Evolutionary conservation across 2,113 vertebrate species (phyloP).

Genomic region (Atractosteus spatula): DNA sequence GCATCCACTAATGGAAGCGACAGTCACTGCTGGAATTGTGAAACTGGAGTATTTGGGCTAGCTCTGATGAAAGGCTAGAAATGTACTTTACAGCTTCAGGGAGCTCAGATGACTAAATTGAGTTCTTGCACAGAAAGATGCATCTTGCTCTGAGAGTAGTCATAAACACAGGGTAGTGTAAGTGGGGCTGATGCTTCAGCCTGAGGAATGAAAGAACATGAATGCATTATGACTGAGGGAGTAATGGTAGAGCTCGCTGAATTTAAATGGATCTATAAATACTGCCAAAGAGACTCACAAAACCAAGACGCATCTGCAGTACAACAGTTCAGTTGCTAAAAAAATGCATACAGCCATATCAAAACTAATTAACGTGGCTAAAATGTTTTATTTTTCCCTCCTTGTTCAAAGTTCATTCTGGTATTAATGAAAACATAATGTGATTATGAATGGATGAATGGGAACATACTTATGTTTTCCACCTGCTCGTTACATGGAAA

Average conservation of each 20-base stretch:
- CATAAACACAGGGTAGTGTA: background rate
- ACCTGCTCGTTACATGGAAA: constrained; percentile 52
- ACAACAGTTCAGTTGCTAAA: background rate
- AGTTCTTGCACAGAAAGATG: constrained; percentile 11
- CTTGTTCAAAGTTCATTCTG: constrained; percentile 25
- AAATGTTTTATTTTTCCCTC: constrained; percentile 14
- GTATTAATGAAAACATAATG: constrained; percentile 52
- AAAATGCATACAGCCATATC: constrained; percentile 15
- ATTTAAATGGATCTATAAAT: constrained; percentile 37
- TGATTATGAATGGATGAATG: constrained; percentile 44
- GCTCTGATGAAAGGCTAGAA: background rate
- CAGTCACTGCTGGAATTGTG: background rate
- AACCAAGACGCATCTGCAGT: background rate
- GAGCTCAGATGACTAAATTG: background rate
- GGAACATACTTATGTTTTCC: constrained; percentile 43
- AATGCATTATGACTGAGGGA: background rate
- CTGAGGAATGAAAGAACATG: constrained; percentile 23
- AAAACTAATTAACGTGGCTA: constrained; percentile 25
- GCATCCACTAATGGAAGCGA: background rate
- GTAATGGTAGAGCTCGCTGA: constrained; percentile 20
- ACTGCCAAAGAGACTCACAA: constrained; percentile 21
- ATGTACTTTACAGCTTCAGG: no score
- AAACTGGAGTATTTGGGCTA: background rate
- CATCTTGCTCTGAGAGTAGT: background rate
- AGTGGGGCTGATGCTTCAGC: background rate